phyloP scores from a whole-genome alignment of 2,113 vertebrate genomes.

The Probosciger aterrimus region DNA sequence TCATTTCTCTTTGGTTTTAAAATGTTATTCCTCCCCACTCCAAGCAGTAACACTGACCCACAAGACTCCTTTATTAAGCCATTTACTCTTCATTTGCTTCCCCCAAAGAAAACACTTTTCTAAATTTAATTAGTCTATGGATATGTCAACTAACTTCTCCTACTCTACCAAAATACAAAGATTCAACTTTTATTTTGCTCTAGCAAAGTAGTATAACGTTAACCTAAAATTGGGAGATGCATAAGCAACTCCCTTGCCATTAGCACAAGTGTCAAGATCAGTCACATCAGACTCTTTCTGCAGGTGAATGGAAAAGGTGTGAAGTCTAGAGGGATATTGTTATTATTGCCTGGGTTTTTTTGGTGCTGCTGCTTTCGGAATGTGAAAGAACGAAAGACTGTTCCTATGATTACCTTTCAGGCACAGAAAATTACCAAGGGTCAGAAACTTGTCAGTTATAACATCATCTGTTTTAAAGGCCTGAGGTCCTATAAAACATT shows the following conservation, averaged over 20 bases:
- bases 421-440: neutral
- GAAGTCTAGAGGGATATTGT: neutral
- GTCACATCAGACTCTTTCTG: neutral
- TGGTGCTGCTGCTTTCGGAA: neutral
- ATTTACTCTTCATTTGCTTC: neutral
- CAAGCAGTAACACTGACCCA: neutral
- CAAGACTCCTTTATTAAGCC: neutral
- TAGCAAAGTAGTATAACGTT: neutral
- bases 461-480: neutral
- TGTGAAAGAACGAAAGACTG: neutral
- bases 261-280: neutral
- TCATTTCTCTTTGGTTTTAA: neutral
- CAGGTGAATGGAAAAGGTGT: neutral
- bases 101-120: neutral
- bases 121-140: neutral
- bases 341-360: neutral
- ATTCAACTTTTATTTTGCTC: neutral
- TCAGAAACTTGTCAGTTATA: neutral
- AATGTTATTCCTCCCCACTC: rapidly evolving
- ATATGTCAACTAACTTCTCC: neutral
- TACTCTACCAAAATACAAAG: neutral
- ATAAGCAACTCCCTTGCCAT: neutral
- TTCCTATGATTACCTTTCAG: neutral
- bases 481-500: neutral
- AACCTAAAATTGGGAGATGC: neutral